These are phyloP conservation scores for Podilymbus podiceps DNA, from an alignment of 2,113 vertebrate genomes.

Conservation along the genomic window DNA sequence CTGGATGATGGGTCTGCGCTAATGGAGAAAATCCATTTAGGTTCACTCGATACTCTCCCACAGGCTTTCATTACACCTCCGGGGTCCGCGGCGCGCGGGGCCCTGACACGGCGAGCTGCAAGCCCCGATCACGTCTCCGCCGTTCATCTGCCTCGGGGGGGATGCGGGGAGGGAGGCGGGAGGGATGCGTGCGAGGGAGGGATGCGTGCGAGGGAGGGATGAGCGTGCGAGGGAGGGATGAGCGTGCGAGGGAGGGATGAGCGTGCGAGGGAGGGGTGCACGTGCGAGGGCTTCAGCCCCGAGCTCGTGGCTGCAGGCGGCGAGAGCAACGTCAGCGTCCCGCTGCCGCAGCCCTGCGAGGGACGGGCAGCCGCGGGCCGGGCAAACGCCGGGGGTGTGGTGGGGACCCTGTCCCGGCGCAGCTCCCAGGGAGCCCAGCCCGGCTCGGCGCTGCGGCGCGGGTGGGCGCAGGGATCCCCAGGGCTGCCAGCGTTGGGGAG, in stretches of 20 bases:
- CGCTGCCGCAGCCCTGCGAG: not conserved
- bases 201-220: too few relatives aligned
- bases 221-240: too few relatives aligned
- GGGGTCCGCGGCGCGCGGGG: not conserved
- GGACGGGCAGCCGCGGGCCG: not conserved
- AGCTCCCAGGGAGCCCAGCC: not conserved
- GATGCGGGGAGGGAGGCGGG: not conserved
- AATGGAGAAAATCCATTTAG: slow-evolving; percentile 68
- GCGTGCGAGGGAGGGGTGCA: rapidly evolving
- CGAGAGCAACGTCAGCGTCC: not conserved
- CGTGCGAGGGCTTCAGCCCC: not conserved
- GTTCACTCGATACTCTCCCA: slow-evolving; percentile 34
- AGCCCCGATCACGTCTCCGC: not conserved
- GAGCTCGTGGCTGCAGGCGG: not conserved
- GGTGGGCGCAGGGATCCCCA: not conserved
- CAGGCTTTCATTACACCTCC: slow-evolving; percentile 32
- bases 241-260: too few relatives aligned
- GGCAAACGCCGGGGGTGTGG: rapidly evolving
- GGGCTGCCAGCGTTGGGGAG: not conserved
- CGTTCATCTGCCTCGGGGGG: not conserved
- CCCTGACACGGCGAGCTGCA: not conserved
- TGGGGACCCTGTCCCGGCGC: not conserved
- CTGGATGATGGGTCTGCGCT: slow-evolving; percentile 14
- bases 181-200: too few relatives aligned
- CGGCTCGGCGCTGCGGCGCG: not conserved